Evolutionary conservation across 2,797 vertebrate genomes (phyloP).

Genomic region (Onychomys leucogaster): DNA sequence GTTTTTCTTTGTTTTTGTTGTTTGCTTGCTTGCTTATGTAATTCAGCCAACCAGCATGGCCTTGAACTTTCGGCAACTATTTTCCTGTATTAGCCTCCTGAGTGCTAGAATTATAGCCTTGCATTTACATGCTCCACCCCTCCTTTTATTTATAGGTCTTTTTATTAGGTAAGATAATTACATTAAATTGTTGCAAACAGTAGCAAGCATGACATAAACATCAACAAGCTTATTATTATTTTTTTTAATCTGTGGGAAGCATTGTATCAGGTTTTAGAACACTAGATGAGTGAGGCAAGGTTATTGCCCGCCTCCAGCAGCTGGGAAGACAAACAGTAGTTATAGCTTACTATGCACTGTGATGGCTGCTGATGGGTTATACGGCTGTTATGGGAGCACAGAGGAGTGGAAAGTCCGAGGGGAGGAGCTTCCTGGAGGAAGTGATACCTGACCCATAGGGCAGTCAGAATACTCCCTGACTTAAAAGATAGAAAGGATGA

Average conservation of each 20-base stretch:
- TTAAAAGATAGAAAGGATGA: not conserved
- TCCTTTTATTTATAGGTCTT: not conserved
- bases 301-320: not conserved
- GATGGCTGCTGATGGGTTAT: not conserved
- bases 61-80: not conserved
- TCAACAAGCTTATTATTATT: not conserved
- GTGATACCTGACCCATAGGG: not conserved
- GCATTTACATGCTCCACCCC: not conserved
- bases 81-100: not conserved
- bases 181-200: not conserved
- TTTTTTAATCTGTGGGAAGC: not conserved
- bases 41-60: not conserved
- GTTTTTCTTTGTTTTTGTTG: not conserved
- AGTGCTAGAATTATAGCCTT: not conserved
- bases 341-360: not conserved
- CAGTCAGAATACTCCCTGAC: not conserved
- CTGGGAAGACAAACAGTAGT: not conserved
- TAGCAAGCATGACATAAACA: not conserved
- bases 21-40: not conserved
- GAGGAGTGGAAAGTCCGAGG: not conserved
- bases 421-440: conserved; percentile 40
- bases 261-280: not conserved
- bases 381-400: not conserved
- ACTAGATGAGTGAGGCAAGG: not conserved
- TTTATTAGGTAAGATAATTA: not conserved